Conservation (phyloP, 2,113 vertebrate species). For the Mobula birostris region DNA sequence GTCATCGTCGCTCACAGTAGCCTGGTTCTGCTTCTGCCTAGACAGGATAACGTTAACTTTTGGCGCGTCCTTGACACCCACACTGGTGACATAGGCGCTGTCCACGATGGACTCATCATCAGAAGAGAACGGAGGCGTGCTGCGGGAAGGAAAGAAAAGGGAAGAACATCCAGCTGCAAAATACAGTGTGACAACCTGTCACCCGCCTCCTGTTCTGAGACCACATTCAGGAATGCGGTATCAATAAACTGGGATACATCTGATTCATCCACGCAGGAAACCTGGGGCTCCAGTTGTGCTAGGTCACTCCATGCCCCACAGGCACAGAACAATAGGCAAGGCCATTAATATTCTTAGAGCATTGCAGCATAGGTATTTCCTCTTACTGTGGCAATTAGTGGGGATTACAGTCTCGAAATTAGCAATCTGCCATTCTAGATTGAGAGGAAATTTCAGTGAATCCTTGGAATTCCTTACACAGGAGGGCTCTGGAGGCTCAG, state of each 20-base stretch:
- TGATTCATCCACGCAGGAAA: not conserved
- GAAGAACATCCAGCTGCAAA: not conserved
- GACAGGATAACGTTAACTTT: conserved; percentile 39
- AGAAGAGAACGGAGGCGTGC: conserved; percentile 56
- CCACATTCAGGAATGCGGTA: not conserved
- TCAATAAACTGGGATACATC: not conserved
- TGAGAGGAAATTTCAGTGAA: too few species aligned
- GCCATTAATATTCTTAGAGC: not conserved
- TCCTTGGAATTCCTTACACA: too few species aligned
- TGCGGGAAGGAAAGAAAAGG: conserved; percentile 25
- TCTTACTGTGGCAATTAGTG: too few species aligned
- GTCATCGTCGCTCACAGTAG: conserved; percentile 35
- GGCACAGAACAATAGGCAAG: not conserved
- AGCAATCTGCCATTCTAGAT: too few species aligned
- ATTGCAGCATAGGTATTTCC: too few species aligned
- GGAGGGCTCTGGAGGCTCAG: too few species aligned
- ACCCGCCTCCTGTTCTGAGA: not conserved
- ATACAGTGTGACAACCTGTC: not conserved
- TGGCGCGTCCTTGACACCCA: conserved; percentile 12
- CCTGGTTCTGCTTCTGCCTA: conserved; percentile 37
- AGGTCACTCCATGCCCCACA: not conserved
- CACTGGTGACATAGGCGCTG: conserved; percentile 31
- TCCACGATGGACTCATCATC: conserved; percentile 46
- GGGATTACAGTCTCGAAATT: too few species aligned
- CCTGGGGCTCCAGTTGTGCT: not conserved